Percentiles rank a stretch among this genome's conserved stretches.
Conservation (phyloP, 2,113 vertebrate species). For the Lampris megalopsis region DNA sequence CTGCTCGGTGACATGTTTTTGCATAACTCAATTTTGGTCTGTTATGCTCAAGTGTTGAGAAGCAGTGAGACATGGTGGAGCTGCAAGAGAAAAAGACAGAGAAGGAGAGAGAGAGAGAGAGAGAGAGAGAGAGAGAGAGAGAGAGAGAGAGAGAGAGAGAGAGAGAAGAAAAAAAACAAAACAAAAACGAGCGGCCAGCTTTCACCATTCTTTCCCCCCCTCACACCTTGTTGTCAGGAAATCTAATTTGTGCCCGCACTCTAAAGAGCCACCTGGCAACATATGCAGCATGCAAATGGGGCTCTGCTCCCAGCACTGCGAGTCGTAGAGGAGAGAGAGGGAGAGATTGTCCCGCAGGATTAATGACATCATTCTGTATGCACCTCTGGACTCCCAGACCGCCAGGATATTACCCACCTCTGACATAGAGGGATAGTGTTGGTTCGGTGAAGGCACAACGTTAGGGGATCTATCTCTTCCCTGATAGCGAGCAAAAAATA, state of each 20-base stretch:
- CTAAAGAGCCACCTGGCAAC: conserved; percentile 93
- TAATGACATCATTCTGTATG: conserved; percentile 99
- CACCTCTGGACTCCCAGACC: conserved; percentile 84
- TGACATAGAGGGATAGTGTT: conserved; percentile 99
- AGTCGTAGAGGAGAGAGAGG: conserved; percentile 73
- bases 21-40: no score
- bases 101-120: not conserved
- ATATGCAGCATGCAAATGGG: conserved; percentile 98
- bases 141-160: not conserved
- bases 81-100: not conserved
- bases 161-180: conserved; percentile 20
- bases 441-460: conserved; percentile 94
- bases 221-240: conserved; percentile 96
- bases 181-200: conserved; percentile 17
- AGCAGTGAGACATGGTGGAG: not conserved
- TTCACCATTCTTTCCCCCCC: conserved; percentile 52
- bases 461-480: conserved; percentile 91
- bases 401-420: conserved; percentile 98
- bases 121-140: conserved; percentile 4
- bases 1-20: not conserved
- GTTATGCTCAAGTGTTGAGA: conserved; percentile 86
- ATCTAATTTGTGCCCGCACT: conserved; percentile 96
- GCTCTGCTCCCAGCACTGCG: conserved; percentile 73
- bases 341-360: conserved; percentile 97
- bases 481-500: conserved; percentile 87